A percentile compares a stretch with the other conserved stretches of the same genome.
Evolutionary conservation across 2,797 vertebrate genomes (phyloP).

Genomic region (Esox masquinongy): DNA sequence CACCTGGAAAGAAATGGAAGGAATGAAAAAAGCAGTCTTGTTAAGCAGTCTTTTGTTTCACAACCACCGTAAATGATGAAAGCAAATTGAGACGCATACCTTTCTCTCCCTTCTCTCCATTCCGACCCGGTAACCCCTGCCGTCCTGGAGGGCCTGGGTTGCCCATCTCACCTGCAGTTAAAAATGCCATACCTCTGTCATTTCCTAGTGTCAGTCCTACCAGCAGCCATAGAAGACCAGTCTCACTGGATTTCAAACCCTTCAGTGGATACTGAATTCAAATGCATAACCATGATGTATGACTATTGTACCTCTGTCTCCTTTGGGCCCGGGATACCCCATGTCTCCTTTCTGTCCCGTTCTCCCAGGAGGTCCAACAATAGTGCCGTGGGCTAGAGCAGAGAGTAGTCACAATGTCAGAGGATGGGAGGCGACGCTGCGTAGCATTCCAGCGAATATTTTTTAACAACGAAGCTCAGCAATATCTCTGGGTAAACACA

Average conservation of each 20-base stretch:
- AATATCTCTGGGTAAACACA: background rate
- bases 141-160: constrained; percentile 72
- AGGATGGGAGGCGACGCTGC: background rate
- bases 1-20: constrained; percentile 64
- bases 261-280: background rate
- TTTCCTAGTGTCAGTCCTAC: background rate
- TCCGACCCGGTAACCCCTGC: constrained; percentile 75
- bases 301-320: constrained; percentile 76
- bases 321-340: constrained; percentile 87
- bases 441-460: background rate
- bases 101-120: constrained; percentile 87
- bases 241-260: background rate
- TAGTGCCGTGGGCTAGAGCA: constrained; percentile 83
- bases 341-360: constrained; percentile 83
- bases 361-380: constrained; percentile 83
- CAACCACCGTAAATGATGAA: background rate
- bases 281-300: background rate
- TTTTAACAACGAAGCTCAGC: background rate
- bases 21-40: background rate
- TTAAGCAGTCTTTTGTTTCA: background rate
- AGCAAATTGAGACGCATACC: constrained; percentile 65
- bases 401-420: constrained; percentile 21
- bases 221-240: background rate
- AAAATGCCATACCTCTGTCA: constrained; percentile 2
- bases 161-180: constrained; percentile 70